A percentile compares a stretch with the other conserved stretches of the same genome.
These are phyloP conservation scores for Sphaerophoria rueppellii DNA, from an alignment of 2,888 invertebrate genomes.

Conservation along the genomic window DNA sequence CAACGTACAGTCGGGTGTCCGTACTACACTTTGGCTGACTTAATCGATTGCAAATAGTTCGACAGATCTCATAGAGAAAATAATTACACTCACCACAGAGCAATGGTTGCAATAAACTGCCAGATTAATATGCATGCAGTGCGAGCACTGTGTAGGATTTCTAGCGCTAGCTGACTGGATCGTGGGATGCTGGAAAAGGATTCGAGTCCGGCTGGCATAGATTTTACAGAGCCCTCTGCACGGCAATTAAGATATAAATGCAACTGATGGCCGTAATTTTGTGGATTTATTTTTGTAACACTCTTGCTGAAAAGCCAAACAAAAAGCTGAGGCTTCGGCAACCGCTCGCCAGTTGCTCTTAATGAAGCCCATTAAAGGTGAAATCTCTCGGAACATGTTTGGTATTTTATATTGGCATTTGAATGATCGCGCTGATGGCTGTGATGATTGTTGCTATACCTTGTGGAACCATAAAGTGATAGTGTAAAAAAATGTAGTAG, in stretches of 20 bases:
- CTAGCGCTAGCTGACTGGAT: conserved; percentile 37
- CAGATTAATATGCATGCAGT: conserved; percentile 68
- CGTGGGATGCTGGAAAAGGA: conserved; percentile 42
- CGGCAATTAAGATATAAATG: conserved; percentile 71
- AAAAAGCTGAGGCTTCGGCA: neutral
- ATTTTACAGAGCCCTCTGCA: conserved; percentile 2
- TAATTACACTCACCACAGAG: conserved; percentile 54
- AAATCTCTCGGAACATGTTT: conserved; percentile 41
- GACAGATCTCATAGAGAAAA: conserved; percentile 42
- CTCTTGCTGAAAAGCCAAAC: conserved; percentile 30
- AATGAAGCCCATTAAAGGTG: conserved; percentile 56
- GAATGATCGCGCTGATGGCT: conserved; percentile 45
- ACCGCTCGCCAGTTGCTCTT: conserved; percentile 25
- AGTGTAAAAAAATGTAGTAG: conserved; percentile 7
- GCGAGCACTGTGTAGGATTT: conserved; percentile 52
- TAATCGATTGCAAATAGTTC: conserved; percentile 65
- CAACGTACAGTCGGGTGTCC: neutral
- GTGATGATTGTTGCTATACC: neutral
- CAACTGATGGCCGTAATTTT: conserved; percentile 70
- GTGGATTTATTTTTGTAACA: conserved; percentile 69
- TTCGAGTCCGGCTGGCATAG: conserved; percentile 8
- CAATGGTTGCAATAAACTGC: conserved; percentile 63
- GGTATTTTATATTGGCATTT: conserved; percentile 62
- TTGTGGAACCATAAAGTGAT: conserved; percentile 11
- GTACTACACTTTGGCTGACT: conserved; percentile 19